Conservation (phyloP, 2,113 vertebrate genomes). For the Mirounga angustirostris region DNA sequence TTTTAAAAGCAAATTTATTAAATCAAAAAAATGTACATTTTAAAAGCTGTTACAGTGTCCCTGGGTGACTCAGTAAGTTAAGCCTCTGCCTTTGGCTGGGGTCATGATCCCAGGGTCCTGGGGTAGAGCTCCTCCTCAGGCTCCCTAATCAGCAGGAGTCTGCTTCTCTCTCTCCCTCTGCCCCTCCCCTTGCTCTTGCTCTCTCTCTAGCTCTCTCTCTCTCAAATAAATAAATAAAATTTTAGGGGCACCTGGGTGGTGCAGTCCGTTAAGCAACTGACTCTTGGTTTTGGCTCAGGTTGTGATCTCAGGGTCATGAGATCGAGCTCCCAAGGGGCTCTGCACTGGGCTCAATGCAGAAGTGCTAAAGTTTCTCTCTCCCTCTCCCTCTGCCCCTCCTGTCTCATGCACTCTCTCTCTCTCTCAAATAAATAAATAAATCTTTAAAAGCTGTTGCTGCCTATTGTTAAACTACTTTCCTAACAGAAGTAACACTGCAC, state of each 20-base stretch:
- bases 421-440: neutral
- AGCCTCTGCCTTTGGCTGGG: neutral
- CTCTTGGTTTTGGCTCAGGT: no score
- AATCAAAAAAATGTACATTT: neutral
- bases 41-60: neutral
- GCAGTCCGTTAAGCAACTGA: neutral
- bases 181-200: neutral
- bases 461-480: neutral
- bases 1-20: neutral
- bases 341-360: neutral
- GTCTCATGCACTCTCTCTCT: neutral
- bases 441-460: neutral
- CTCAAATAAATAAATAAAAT: neutral
- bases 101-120: neutral
- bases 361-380: neutral
- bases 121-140: rapidly evolving
- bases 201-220: neutral
- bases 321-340: neutral
- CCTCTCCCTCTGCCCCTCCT: neutral
- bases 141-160: neutral
- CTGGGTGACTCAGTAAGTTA: neutral
- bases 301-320: neutral
- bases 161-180: neutral
- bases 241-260: neutral
- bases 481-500: neutral